A percentile compares a stretch with the other conserved stretches of the same genome.
Evolutionary conservation across 2,888 invertebrate species (phyloP).

Genomic region (Ellobium chinense): DNA sequence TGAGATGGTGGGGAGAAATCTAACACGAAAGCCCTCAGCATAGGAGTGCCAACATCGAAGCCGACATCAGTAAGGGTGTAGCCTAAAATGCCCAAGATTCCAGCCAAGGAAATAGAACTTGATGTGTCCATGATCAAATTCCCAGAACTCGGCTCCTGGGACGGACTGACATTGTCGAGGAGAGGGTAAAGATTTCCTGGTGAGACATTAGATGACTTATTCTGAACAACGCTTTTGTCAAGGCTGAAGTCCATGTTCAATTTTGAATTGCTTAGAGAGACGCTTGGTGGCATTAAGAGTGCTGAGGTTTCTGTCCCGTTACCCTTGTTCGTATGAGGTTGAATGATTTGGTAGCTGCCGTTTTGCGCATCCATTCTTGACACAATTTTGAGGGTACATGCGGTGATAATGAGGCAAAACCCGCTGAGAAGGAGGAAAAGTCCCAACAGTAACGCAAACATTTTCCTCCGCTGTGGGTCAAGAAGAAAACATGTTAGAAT

Average conservation of each 20-base stretch:
- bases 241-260: neutral
- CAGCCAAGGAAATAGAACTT: neutral
- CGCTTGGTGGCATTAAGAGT: neutral
- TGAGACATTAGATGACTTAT: too few species aligned
- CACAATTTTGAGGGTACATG: neutral
- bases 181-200: too few species aligned
- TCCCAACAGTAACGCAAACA: neutral
- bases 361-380: neutral
- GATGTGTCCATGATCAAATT: neutral
- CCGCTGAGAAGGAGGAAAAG: neutral
- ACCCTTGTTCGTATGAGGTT: neutral
- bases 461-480: neutral
- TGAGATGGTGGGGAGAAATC: slow-evolving; percentile 17
- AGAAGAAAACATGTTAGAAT: too few species aligned
- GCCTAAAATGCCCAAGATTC: slow-evolving; percentile 5
- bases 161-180: neutral
- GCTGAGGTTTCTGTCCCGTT: too few species aligned
- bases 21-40: slow-evolving; percentile 26
- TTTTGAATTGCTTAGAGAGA: neutral
- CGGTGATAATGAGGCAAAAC: neutral
- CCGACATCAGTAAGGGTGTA: slow-evolving; percentile 29
- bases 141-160: neutral
- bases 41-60: slow-evolving; percentile 23
- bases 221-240: neutral
- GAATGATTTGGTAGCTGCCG: neutral